Evolutionary conservation across 2,113 vertebrate genomes (phyloP).

Genomic region (Sebastes schlegelii): DNA sequence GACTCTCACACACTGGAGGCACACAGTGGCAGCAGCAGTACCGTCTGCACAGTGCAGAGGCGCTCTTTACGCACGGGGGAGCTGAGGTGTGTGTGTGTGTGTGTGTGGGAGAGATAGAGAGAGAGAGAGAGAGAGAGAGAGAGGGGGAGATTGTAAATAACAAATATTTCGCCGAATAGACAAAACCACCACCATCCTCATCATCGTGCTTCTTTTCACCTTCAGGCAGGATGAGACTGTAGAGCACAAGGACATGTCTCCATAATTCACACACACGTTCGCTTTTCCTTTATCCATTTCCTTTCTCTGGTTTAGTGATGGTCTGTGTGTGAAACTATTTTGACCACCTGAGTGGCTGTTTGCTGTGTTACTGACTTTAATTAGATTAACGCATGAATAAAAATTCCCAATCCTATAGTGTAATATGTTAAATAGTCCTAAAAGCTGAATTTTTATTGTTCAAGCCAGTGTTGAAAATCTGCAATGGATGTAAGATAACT

Average conservation of each 20-base stretch:
- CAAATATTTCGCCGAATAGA: background rate
- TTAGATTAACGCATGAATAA: background rate
- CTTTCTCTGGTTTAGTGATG: background rate
- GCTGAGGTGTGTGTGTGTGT: constrained; percentile 7
- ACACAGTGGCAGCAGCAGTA: constrained; percentile 41
- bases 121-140: background rate
- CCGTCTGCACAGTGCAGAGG: constrained; percentile 55
- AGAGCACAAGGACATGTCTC: background rate
- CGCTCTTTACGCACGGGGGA: constrained; percentile 69
- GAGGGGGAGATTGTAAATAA: background rate
- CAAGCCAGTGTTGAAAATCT: background rate
- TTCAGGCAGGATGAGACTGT: background rate
- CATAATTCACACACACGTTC: background rate
- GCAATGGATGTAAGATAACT: background rate
- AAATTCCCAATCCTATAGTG: background rate
- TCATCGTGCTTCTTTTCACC: constrained; percentile 19
- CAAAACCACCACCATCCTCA: constrained; percentile 1
- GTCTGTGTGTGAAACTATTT: constrained; percentile 1
- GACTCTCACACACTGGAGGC: background rate
- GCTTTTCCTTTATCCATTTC: too few species aligned
- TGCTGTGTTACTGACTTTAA: background rate
- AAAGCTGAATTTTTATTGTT: background rate
- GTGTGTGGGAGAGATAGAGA: background rate
- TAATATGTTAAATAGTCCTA: background rate
- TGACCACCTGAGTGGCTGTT: background rate